phyloP scores from a whole-genome alignment of 2,113 vertebrate species.

The Fukomys damarensis region DNA sequence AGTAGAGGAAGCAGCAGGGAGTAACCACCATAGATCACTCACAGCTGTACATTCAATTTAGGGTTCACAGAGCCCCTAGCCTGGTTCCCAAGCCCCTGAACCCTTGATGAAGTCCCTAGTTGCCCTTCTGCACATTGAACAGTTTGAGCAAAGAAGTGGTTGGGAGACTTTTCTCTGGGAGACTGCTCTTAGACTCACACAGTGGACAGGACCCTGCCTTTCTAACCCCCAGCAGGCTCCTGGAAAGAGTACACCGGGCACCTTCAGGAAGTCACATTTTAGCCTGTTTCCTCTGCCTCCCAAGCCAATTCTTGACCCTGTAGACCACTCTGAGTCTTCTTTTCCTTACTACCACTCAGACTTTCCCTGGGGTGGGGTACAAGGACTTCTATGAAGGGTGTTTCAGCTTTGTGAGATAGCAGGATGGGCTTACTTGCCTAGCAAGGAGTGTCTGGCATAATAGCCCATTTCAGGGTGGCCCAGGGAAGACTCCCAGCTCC shows the following conservation, averaged over 20 bases:
- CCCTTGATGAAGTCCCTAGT: not conserved
- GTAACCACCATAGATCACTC: not conserved
- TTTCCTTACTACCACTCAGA: not conserved
- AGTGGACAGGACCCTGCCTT: not conserved
- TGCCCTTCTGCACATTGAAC: not conserved
- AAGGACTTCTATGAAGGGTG: not conserved
- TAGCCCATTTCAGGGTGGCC: not conserved
- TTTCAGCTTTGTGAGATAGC: not conserved
- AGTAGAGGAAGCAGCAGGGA: not conserved
- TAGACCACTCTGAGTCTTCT: not conserved
- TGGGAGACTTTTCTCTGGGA: not conserved
- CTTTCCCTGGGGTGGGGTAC: rapidly evolving
- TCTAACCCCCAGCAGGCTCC: not conserved
- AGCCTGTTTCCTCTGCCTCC: not conserved
- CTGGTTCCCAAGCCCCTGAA: not conserved
- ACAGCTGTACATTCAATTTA: not conserved
- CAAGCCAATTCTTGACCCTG: not conserved
- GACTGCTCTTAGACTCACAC: not conserved
- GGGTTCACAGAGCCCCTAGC: not conserved
- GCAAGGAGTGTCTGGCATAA: constrained; percentile 8
- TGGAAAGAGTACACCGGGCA: not conserved
- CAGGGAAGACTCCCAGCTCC: not conserved
- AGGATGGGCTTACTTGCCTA: not conserved
- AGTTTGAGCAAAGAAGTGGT: not conserved
- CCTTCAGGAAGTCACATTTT: not conserved